Evolutionary conservation across 2,797 vertebrate species (phyloP).

Genomic region (Mastacembelus armatus): DNA sequence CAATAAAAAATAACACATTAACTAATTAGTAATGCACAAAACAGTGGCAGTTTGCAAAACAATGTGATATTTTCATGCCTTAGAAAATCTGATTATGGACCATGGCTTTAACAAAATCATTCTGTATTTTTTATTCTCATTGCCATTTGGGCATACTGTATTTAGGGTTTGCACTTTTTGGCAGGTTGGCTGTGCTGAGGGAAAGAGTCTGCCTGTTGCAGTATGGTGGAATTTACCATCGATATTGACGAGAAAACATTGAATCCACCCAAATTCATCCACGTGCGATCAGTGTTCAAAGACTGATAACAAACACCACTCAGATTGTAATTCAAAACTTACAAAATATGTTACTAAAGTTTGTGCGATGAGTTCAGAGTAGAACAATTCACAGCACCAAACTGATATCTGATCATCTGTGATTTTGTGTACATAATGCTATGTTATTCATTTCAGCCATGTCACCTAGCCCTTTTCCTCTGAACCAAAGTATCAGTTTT

Average conservation of each 20-base stretch:
- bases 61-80: conserved; percentile 56
- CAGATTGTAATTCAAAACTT: background rate
- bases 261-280: background rate
- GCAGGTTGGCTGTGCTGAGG: background rate
- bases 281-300: background rate
- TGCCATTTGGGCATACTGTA: conserved; percentile 63
- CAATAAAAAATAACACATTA: too few relatives aligned
- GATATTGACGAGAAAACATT: conserved; percentile 22
- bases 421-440: background rate
- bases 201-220: conserved; percentile 22
- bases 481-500: background rate
- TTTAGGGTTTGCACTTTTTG: conserved; percentile 48
- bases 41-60: conserved; percentile 14
- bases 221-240: conserved; percentile 50
- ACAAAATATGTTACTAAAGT: background rate
- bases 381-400: background rate
- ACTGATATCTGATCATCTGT: background rate
- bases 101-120: conserved; percentile 40
- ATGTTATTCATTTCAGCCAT: background rate
- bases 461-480: background rate
- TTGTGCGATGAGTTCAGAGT: background rate
- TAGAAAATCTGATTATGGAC: conserved; percentile 43
- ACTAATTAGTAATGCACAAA: too few relatives aligned
- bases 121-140: conserved; percentile 65
- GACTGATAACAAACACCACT: background rate